Base-by-base conservation (phyloP, 2,797 vertebrate genomes). In the Todus mexicanus region DNA sequence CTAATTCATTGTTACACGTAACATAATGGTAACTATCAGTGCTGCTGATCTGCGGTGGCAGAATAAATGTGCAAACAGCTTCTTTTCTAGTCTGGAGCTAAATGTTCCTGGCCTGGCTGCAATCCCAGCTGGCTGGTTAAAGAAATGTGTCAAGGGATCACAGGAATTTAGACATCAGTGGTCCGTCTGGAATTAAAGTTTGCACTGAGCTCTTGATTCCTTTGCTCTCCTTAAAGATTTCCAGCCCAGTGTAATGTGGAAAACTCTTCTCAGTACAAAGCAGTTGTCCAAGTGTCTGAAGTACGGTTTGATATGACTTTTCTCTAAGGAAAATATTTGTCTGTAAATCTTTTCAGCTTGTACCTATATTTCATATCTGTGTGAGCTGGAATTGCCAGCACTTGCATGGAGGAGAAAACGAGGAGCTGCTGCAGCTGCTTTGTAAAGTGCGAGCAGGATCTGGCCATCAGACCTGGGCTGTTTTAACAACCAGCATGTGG, bases 291-390 rank as follows among this genome's bases (percentile, higher is more conserved):
- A 92, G 50, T 43, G 35, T 90, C 75, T 87, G 54, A 89, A 92
- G 50, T 48, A 43, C 47, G 15, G 48, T 75, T 94, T 95, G 51
- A 84, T 48, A 86, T 86, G 38, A 38, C 31, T 68, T 93, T 93
- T 94, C 79, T 95, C 76, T 68, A 40, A 56, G 88, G 91, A 89
- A 90, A 91, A 89, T 87, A 91, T 82, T 95, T 94, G 64, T 69
- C 90, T 88, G 81, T 85, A 81, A 94, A 91, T 82, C 54, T 87
- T 92, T 90, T 85, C 65, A 71, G 57, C 59, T 87, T 45, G 12
- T 89, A 76, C 68, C 61, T 84, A 50, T 11, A n/a, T 87, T 79
- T 91, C 43, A 50, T 56, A 61, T 89, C 85, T 68, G 2, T 48
- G 69, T 57, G 78, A 93, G 69, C 68, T 76, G 47, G 78, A 91